These are phyloP conservation scores for Connochaetes taurinus DNA, from an alignment of 2,113 vertebrate species.

Conservation along the genomic window DNA sequence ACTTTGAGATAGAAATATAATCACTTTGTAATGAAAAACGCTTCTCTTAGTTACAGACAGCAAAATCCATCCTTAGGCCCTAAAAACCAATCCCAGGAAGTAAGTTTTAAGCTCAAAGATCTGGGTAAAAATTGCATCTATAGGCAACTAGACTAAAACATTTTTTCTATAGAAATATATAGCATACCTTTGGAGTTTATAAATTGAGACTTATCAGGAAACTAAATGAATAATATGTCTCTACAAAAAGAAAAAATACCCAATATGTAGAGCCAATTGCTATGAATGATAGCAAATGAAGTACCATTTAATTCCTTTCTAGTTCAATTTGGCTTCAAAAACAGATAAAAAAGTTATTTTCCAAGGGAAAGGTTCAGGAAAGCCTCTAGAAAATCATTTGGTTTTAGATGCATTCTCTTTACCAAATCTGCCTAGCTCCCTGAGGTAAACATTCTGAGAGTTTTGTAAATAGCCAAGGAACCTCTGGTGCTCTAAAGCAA, in stretches of 20 bases:
- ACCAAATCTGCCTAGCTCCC: neutral
- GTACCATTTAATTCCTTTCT: neutral
- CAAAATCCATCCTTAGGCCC: neutral
- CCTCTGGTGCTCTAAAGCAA: neutral
- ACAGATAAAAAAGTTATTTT: neutral
- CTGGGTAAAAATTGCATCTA: neutral
- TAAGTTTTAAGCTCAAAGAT: neutral
- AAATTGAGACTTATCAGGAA: neutral
- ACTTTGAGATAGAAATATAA: neutral
- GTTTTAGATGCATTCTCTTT: neutral
- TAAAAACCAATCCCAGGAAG: neutral
- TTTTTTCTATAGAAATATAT: neutral
- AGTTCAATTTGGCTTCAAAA: neutral
- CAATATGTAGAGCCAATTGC: neutral
- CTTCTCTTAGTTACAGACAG: neutral
- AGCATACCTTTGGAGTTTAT: neutral
- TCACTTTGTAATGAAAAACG: neutral
- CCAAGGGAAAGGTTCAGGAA: neutral
- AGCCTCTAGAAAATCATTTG: slow-evolving; percentile 21
- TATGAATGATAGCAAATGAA: neutral
- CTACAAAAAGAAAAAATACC: neutral
- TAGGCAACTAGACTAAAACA: neutral
- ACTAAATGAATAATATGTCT: neutral
- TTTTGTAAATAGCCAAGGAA: slow-evolving; percentile 43
- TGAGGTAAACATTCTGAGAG: slow-evolving; percentile 35